phyloP scores from a whole-genome alignment of 2,888 invertebrate species.

The Galeruca laticollis region DNA sequence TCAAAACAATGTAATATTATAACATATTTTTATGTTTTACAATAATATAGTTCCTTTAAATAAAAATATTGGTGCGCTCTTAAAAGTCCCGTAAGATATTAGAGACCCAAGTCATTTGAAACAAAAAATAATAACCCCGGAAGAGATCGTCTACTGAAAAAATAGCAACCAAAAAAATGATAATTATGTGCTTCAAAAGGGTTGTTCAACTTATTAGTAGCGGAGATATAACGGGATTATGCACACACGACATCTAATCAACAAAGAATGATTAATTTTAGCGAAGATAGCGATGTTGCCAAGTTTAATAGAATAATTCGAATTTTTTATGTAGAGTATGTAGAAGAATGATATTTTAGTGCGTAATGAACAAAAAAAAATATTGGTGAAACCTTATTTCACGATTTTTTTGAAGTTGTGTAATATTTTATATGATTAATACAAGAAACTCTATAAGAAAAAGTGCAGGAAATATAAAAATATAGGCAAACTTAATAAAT shows the following conservation, averaged over 20 bases:
- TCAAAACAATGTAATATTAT: too few relatives aligned
- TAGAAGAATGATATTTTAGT: background rate
- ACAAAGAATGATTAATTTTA: constrained; percentile 58
- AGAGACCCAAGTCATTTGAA: constrained; percentile 47
- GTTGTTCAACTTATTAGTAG: constrained; percentile 62
- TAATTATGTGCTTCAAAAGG: constrained; percentile 54
- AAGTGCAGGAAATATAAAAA: too few relatives aligned
- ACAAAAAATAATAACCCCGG: constrained; percentile 58
- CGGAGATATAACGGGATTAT: constrained; percentile 59
- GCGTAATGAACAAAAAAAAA: too few relatives aligned
- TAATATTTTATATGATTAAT: too few relatives aligned
- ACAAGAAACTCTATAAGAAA: too few relatives aligned
- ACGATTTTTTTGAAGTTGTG: too few relatives aligned
- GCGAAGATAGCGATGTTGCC: constrained; percentile 42
- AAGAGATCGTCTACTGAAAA: constrained; percentile 44
- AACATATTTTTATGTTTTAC: background rate
- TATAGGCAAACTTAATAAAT: too few relatives aligned
- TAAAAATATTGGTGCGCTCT: constrained; percentile 11
- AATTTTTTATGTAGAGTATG: background rate
- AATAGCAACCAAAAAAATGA: constrained; percentile 46
- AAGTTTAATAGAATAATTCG: background rate
- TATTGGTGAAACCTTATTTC: too few relatives aligned
- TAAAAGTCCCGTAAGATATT: constrained; percentile 41
- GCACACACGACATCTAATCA: constrained; percentile 55
- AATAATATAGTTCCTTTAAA: constrained; percentile 41